Evolutionary conservation across 1,140 invertebrate genomes (phyloP).

Genomic region (Drosophila rufa): DNA sequence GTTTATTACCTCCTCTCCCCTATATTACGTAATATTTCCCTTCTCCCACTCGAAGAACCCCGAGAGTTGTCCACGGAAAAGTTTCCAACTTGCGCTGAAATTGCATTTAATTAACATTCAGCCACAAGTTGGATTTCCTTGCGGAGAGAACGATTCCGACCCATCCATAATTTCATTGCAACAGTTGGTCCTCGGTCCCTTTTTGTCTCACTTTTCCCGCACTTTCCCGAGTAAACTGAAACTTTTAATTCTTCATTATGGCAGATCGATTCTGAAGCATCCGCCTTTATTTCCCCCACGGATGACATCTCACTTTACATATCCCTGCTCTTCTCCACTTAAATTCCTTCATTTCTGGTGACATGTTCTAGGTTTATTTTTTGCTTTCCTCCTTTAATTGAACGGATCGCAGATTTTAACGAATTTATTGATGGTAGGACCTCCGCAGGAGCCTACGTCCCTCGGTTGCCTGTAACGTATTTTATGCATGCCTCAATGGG

Average conservation of each 20-base stretch:
- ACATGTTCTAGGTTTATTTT: conserved; percentile 22
- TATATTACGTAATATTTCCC: background rate
- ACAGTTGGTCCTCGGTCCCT: conserved; percentile 24
- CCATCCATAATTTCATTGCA: conserved; percentile 24
- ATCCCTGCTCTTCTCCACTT: conserved; percentile 17
- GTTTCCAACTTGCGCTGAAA: conserved; percentile 19
- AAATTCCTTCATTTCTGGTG: conserved; percentile 32
- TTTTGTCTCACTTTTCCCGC: background rate
- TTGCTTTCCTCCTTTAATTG: conserved; percentile 48
- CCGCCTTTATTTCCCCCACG: conserved; percentile 3
- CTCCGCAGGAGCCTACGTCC: conserved; percentile 8
- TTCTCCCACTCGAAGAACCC: background rate
- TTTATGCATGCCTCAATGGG: conserved; percentile 64
- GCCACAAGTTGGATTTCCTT: conserved; percentile 19
- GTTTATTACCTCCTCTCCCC: background rate
- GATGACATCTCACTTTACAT: conserved; percentile 52
- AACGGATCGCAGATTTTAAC: conserved; percentile 46
- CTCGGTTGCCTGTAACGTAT: conserved; percentile 56
- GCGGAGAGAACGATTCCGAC: background rate
- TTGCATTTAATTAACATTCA: conserved; percentile 39
- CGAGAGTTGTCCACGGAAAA: background rate
- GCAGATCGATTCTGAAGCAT: conserved; percentile 19
- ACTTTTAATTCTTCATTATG: conserved; percentile 41
- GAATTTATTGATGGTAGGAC: conserved; percentile 47
- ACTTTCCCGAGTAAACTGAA: conserved; percentile 10